Base-by-base conservation (phyloP, 1,140 invertebrate species). In the Melitaea cinxia region DNA sequence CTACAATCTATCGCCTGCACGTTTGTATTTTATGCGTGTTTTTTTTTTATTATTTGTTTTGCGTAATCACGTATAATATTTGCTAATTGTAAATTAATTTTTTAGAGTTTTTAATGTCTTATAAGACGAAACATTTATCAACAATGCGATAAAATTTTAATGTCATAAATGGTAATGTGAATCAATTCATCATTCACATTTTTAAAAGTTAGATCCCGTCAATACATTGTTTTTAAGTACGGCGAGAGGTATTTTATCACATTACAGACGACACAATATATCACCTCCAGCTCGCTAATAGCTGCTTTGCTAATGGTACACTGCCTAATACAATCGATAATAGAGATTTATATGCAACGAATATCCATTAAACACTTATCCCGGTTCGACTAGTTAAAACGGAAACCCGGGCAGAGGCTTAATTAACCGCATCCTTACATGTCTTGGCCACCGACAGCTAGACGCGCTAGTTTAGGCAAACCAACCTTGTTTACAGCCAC, bases 341-440 rank as follows among this genome's bases (percentile, higher is more conserved):
- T 54, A 39, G 56, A 58, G 65, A 72, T 68, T 72, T 68, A 72
- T 68, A 61, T 35, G 45, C 53, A 26, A 53, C 15, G 28, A 64
- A 57, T 58, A 65, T 14, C 65, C 35, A 65, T 75, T 72, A 73
- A 72, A 77, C 72, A 75, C 64, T 68, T 78, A 77, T 69, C 70
- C 75, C 49, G 67, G 80, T 74, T 45, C 47, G 59, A 83, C 83
- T 73, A 73, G 85, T 86, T 86, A 78, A 80, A 83, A 80, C 82
- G 85, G 82, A 88, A 84, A 89, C 75, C 76, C 82, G 80, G 72
- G 75, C 72, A 79, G 70, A 70, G 69, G 76, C 77, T 80, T 83
- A 86, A 88, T 88, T 77, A 82, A 82, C 77, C 65, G 68, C 77
- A 85, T 85, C 82, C 82, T 78, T 77, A 72, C 72, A 78, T 77